Evolutionary conservation across 1,140 invertebrate species (phyloP).

Genomic region (Temnothorax longispinosus): DNA sequence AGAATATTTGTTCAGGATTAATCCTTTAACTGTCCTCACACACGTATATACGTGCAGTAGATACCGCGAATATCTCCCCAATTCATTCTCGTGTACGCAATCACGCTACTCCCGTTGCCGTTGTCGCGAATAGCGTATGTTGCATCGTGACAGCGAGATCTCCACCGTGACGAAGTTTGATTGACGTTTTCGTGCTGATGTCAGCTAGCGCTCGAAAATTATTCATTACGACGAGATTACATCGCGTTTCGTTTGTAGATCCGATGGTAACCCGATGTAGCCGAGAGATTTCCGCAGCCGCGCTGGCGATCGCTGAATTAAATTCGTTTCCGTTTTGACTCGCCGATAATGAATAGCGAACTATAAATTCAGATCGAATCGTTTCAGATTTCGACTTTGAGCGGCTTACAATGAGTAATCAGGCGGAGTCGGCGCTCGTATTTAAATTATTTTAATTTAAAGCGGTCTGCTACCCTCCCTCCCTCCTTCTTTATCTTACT

Average conservation of each 20-base stretch:
- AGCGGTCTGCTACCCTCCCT: neutral
- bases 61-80: neutral
- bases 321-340: neutral
- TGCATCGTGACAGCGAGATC: neutral
- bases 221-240: neutral
- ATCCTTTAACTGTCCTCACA: neutral
- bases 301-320: neutral
- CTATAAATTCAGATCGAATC: conserved; percentile 2
- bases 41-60: neutral
- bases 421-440: neutral
- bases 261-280: neutral
- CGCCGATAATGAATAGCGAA: neutral
- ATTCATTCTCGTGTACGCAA: neutral
- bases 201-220: conserved; percentile 8
- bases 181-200: conserved; percentile 1
- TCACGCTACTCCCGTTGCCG: too few species aligned
- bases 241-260: neutral
- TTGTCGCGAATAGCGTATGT: neutral
- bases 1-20: conserved; percentile 3
- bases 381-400: neutral
- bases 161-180: neutral
- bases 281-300: neutral
- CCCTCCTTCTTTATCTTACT: too few species aligned
- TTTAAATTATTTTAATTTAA: conserved; percentile 35
- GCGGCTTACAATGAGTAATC: neutral